Conservation (phyloP, 2,888 invertebrate species). For the Acleris sparsana region DNA sequence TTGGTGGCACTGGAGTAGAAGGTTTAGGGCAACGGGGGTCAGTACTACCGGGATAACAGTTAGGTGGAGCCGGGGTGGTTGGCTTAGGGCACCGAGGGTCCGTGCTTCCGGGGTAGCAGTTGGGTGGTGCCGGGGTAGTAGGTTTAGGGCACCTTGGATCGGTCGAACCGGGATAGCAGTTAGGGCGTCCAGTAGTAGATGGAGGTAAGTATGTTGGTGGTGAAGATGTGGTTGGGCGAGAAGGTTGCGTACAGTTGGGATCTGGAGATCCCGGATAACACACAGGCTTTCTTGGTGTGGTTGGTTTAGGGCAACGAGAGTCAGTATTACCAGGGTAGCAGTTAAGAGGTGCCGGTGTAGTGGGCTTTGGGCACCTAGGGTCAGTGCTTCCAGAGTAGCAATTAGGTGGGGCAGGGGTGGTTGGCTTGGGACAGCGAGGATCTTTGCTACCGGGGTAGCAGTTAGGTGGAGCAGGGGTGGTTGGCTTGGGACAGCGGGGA, state of each 20-base stretch:
- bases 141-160: constrained; percentile 49
- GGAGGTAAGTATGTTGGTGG: constrained; percentile 43
- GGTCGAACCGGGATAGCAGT: constrained; percentile 51
- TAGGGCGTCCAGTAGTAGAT: constrained; percentile 44
- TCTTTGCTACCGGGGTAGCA: constrained; percentile 44
- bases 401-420: constrained; percentile 42
- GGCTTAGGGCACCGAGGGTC: constrained; percentile 54
- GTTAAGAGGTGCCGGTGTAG: constrained; percentile 40
- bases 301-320: constrained; percentile 51
- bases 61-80: constrained; percentile 45
- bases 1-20: constrained; percentile 39
- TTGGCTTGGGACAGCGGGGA: constrained; percentile 44
- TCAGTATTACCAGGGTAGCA: constrained; percentile 54
- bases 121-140: constrained; percentile 41
- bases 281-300: constrained; percentile 40
- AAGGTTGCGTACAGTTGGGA: constrained; percentile 49
- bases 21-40: constrained; percentile 45
- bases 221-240: constrained; percentile 35
- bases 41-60: constrained; percentile 39
- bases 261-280: constrained; percentile 46
- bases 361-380: constrained; percentile 49
- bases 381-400: constrained; percentile 48
- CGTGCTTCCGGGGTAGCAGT: constrained; percentile 50
- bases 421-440: constrained; percentile 47
- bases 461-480: constrained; percentile 43